Evolutionary conservation across 1,140 invertebrate species (phyloP).

Genomic region (Harlomillsia oculata): DNA sequence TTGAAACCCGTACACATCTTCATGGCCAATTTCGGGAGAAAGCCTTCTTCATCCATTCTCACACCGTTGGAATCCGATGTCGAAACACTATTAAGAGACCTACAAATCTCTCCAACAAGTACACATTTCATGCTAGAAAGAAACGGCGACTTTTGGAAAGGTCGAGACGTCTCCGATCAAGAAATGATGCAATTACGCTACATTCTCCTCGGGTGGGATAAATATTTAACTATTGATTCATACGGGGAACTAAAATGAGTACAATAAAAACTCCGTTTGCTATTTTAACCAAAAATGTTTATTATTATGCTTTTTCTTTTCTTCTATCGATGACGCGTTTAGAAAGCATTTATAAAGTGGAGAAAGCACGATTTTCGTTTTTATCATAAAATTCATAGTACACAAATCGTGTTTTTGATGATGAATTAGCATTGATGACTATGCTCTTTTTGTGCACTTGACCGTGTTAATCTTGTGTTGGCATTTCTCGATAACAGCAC

Average conservation of each 20-base stretch:
- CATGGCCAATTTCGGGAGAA: background rate
- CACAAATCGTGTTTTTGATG: too few relatives aligned
- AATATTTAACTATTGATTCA: background rate
- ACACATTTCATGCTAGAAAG: background rate
- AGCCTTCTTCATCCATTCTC: background rate
- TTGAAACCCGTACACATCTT: background rate
- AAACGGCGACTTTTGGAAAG: background rate
- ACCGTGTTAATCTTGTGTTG: too few relatives aligned
- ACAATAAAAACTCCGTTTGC: background rate
- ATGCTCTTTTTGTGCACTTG: background rate
- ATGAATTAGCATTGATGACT: too few relatives aligned
- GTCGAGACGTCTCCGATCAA: background rate
- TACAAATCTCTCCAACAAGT: background rate
- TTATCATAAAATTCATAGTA: too few relatives aligned
- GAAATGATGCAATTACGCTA: background rate
- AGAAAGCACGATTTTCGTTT: too few relatives aligned
- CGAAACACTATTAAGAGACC: constrained; percentile 1
- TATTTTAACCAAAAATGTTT: background rate
- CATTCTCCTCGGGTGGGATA: background rate
- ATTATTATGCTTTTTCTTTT: too few relatives aligned
- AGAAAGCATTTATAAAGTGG: too few relatives aligned
- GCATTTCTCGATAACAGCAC: too few relatives aligned
- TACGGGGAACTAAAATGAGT: background rate
- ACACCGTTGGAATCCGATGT: background rate
- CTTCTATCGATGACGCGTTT: too few relatives aligned